phyloP scores from a whole-genome alignment of 2,888 invertebrate species.

The Aelia acuminata region DNA sequence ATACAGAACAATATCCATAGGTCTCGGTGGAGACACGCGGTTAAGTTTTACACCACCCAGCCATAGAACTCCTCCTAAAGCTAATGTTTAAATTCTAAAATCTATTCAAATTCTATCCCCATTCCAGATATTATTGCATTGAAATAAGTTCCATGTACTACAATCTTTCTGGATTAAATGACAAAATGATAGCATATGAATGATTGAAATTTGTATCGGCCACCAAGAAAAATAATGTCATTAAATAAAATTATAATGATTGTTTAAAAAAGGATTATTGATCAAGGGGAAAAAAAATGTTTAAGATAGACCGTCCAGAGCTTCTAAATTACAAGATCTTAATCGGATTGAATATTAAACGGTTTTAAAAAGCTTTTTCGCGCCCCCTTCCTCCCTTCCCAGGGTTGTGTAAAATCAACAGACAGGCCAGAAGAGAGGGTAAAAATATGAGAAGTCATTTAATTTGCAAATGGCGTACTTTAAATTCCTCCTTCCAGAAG shows the following conservation, averaged over 20 bases:
- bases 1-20: too few relatives aligned
- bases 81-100: too few relatives aligned
- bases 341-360: conserved; percentile 55
- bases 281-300: background rate
- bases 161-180: too few relatives aligned
- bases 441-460: conserved; percentile 60
- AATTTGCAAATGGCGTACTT: conserved; percentile 58
- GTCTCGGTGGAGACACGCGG: too few relatives aligned
- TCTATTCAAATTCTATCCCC: too few relatives aligned
- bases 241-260: background rate
- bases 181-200: too few relatives aligned
- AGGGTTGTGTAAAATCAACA: conserved; percentile 54
- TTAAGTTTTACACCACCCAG: too few relatives aligned
- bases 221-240: too few relatives aligned
- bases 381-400: background rate
- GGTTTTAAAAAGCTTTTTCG: conserved; percentile 49
- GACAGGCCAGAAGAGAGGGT: conserved; percentile 22
- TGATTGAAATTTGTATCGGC: too few relatives aligned
- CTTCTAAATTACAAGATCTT: conserved; percentile 51
- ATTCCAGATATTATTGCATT: too few relatives aligned
- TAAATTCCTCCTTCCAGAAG: conserved; percentile 54
- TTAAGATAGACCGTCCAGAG: background rate
- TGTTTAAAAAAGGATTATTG: background rate
- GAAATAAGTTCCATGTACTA: too few relatives aligned
- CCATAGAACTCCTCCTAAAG: too few relatives aligned